Base-by-base conservation (phyloP, 1,140 invertebrate species). In the Apis dorsata region DNA sequence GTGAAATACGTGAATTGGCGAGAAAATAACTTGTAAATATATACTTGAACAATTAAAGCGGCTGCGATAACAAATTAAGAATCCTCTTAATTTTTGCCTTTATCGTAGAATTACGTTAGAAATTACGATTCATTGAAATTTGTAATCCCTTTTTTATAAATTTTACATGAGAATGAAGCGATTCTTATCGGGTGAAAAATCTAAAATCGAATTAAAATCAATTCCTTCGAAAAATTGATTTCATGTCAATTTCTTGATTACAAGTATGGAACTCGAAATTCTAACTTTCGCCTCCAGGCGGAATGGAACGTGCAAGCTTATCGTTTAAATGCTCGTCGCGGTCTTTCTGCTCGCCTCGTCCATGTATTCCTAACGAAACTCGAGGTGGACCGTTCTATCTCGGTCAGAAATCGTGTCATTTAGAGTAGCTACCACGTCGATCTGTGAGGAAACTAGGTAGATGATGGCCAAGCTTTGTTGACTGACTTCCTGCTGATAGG, bases 351-450 rank as follows among this genome's bases (percentile, higher is more conserved):
- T 77, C 69, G 74, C 60, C 66, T 34, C 66, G 83, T 3, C 68
- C 82, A 82, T 87, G 86, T 90, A 86, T 80, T 85, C 83, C 79
- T 62, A 60, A 53, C 78, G 78, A 79, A 51, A 55, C 78, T 81
- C 73, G 85, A 87, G 81, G 83, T 74, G 75, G 69, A 88, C 71
- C 79, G 51, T 44, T 34, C 85, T 90, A 89, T 90, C 87, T 77
- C 83, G 49, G 68, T 28, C 70, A 85, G 85, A 79, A 89, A 90
- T 90, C 90, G 75, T 71, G 89, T 90, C 84, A 86, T 90, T 90
- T 90, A 79, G 84, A 87, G 81, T 79, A 44, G 34, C 5, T 7
- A 4, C 34, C 5, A 82, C 87, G 88, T 90, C 87, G 85, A 90
- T 90, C 84, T 57, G 55, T 10, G 28, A 44, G 19, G 5, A 60